These are phyloP conservation scores for Spisula solida DNA, from an alignment of 2,888 invertebrate genomes.

Conservation along the genomic window DNA sequence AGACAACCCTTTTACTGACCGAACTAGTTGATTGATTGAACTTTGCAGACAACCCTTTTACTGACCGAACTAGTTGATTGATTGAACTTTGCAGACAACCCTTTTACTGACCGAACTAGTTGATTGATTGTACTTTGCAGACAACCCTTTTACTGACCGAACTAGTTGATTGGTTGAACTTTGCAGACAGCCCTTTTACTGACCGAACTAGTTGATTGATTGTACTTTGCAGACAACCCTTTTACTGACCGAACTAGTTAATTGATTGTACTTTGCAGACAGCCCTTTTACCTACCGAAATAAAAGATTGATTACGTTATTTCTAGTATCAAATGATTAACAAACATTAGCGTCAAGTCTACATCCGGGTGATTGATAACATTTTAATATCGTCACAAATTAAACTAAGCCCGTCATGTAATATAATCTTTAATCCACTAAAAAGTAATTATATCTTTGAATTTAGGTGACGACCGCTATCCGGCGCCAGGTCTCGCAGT, in stretches of 20 bases:
- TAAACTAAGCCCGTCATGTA: background rate
- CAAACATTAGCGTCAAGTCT: background rate
- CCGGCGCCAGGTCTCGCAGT: background rate
- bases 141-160: too few species aligned
- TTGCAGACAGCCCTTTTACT: too few species aligned
- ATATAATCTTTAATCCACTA: constrained; percentile 10
- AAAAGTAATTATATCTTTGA: background rate
- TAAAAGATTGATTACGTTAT: background rate
- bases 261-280: background rate
- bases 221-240: too few species aligned
- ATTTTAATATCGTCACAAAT: background rate
- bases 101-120: too few species aligned
- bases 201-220: too few species aligned
- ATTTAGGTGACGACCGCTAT: background rate
- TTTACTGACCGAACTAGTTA: too few species aligned
- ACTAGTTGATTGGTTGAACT: too few species aligned
- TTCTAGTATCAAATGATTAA: background rate
- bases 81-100: too few species aligned
- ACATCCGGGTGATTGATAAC: background rate
- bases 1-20: too few species aligned
- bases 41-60: background rate
- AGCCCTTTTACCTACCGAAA: background rate
- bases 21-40: too few species aligned
- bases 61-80: background rate
- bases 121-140: too few species aligned